Evolutionary conservation across 2,888 invertebrate species (phyloP).

Genomic region (Choristoneura rosaceana): DNA sequence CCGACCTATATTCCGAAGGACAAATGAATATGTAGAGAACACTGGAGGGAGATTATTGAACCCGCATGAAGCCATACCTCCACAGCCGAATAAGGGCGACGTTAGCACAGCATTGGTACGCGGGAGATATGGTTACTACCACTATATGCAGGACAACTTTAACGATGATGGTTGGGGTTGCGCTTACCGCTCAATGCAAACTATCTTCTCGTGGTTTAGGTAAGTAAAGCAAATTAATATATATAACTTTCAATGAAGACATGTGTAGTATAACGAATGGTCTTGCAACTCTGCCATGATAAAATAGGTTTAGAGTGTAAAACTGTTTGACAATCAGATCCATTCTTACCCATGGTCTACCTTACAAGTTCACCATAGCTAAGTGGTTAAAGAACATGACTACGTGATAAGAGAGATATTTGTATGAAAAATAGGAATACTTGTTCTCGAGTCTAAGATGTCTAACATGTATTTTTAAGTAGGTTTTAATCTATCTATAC

Average conservation of each 20-base stretch:
- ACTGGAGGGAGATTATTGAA: conserved; percentile 87
- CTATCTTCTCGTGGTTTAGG: conserved; percentile 97
- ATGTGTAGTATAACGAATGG: neutral
- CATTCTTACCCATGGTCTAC: too few species aligned
- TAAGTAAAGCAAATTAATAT: conserved; percentile 54
- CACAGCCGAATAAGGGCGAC: conserved; percentile 63
- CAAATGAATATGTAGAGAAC: conserved; percentile 87
- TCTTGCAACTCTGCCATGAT: too few species aligned
- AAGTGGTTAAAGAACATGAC: too few species aligned
- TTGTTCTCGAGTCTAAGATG: too few species aligned
- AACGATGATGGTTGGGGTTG: conserved; percentile 99
- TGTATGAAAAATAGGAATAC: too few species aligned
- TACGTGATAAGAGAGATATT: too few species aligned
- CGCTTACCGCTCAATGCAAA: conserved; percentile 98
- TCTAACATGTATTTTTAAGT: too few species aligned
- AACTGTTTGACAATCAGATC: too few species aligned
- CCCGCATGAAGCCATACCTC: conserved; percentile 88
- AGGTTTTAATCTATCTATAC: too few species aligned
- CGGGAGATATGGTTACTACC: conserved; percentile 97
- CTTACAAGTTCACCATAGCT: too few species aligned
- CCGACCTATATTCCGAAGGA: conserved; percentile 90
- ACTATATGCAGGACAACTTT: conserved; percentile 97
- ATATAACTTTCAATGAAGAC: too few species aligned
- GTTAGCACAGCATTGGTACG: conserved; percentile 85
- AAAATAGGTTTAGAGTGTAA: too few species aligned